Conservation (phyloP, 2,888 invertebrate species). For the Dicyrtomina minuta region DNA sequence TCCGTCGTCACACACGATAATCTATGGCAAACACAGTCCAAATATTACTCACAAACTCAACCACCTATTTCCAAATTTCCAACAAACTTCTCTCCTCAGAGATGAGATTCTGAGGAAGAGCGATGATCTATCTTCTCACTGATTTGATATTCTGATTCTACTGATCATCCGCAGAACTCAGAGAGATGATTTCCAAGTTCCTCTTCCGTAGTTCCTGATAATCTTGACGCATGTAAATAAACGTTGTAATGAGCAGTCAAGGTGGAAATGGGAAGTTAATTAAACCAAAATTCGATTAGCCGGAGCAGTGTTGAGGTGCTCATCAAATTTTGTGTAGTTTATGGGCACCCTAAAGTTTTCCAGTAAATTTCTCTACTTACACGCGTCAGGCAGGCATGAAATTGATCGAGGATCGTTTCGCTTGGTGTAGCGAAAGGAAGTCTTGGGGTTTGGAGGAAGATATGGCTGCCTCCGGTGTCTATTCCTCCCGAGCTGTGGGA, state of each 20-base stretch:
- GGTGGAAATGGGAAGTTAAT: conserved; percentile 50
- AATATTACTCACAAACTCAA: no score
- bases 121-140: no score
- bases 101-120: no score
- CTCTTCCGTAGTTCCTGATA: no score
- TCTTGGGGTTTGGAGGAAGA: conserved; percentile 31
- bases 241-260: conserved; percentile 9
- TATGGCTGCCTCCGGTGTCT: conserved; percentile 24
- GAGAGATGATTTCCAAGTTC: no score
- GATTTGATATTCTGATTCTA: no score
- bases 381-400: conserved; percentile 52
- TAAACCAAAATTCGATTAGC: conserved; percentile 53
- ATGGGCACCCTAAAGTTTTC: conserved; percentile 52
- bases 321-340: conserved; percentile 51
- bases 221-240: conserved; percentile 9
- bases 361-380: conserved; percentile 52
- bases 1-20: no score
- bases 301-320: conserved; percentile 40
- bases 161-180: no score
- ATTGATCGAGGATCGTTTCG: conserved; percentile 53
- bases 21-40: no score
- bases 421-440: conserved; percentile 37
- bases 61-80: no score
- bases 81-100: no score
- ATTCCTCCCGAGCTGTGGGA: conserved; percentile 19